Conservation (phyloP, 2,113 vertebrate genomes). For the Camelus dromedarius region DNA sequence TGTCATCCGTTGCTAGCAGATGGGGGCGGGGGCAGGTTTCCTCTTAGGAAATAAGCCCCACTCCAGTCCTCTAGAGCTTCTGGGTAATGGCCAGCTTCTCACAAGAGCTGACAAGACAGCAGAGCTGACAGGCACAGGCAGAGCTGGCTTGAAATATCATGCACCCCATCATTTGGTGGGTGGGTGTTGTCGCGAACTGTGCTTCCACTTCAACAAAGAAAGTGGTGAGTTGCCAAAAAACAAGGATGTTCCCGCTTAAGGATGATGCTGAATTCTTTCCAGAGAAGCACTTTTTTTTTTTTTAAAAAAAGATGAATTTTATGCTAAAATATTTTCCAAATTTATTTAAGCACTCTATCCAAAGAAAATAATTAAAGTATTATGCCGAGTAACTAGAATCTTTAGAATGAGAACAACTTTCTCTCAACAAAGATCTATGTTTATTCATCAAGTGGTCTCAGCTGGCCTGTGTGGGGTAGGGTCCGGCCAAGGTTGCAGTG, state of each 20-base stretch:
- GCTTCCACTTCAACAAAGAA: constrained; percentile 54
- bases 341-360: constrained; percentile 12
- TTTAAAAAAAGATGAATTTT: constrained; percentile 4
- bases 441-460: not conserved
- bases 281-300: constrained; percentile 32
- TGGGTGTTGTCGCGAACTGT: constrained; percentile 37
- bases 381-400: not conserved
- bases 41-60: not conserved
- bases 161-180: constrained; percentile 62
- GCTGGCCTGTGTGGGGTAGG: not conserved
- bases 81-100: not conserved
- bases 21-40: not conserved
- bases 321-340: constrained; percentile 58
- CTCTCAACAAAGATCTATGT: not conserved
- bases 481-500: not conserved
- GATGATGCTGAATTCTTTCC: constrained; percentile 54
- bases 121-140: constrained; percentile 4
- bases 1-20: not conserved
- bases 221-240: constrained; percentile 58
- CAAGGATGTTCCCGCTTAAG: constrained; percentile 35
- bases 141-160: constrained; percentile 54
- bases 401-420: not conserved
- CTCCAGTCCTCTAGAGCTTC: not conserved
- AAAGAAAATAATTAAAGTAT: constrained; percentile 42
- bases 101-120: not conserved